A percentile compares a stretch with the other conserved stretches of the same genome.
Evolutionary conservation across 2,113 vertebrate genomes (phyloP).

Genomic region (Corvus cornix): DNA sequence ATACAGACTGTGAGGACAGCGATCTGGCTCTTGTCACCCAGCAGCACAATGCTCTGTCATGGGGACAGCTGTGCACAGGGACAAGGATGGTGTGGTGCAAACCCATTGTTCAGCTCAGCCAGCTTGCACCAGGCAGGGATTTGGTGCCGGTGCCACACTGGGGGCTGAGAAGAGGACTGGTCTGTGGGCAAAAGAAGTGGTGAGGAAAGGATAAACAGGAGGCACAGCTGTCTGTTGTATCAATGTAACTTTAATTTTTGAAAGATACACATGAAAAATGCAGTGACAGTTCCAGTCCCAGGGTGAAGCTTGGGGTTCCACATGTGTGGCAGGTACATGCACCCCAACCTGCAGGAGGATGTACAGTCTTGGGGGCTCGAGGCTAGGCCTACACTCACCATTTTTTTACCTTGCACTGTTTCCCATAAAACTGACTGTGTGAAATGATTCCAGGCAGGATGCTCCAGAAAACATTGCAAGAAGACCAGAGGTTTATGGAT

Average conservation of each 20-base stretch:
- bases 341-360: neutral
- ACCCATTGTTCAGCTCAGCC: neutral
- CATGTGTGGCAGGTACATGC: neutral
- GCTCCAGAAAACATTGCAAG: neutral
- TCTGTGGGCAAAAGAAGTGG: neutral
- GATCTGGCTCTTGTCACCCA: neutral
- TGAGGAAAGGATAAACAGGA: neutral
- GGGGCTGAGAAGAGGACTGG: neutral
- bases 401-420: neutral
- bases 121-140: neutral
- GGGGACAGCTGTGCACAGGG: neutral
- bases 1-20: too few relatives aligned
- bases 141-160: neutral
- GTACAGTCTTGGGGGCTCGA: neutral
- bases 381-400: neutral
- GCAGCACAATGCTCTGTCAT: accelerated
- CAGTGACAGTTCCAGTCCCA: neutral
- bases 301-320: neutral
- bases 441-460: neutral
- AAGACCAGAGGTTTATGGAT: neutral
- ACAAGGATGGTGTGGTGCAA: neutral
- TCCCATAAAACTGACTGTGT: neutral
- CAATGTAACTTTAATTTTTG: neutral
- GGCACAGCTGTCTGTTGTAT: neutral
- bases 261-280: neutral